Base-by-base conservation (phyloP, 30 jellyfish, hydroid and myxozoan genomes). In the Pelagia noctiluca region DNA sequence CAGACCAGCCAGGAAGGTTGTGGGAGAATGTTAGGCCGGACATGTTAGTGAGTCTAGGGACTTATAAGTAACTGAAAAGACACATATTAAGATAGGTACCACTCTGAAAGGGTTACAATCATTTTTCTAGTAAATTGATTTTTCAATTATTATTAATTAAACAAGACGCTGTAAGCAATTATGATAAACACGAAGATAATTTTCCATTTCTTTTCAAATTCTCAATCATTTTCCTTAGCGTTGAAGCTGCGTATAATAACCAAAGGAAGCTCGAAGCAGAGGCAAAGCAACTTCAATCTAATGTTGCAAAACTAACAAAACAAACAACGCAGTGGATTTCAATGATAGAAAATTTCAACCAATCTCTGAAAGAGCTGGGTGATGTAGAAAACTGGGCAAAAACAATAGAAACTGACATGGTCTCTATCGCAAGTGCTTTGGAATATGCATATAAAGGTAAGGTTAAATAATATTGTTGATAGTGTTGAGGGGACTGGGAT, bases 301-400 rank as follows among this genome's bases (percentile, higher is more conserved):
- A 88, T 50, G 89, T 83, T 25, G 53, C 88, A 21, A 78, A 74
- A 71, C 82, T 93, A 35, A 63, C 96, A 42, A 93, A 93, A 73
- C 98, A 93, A 69, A 87, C 96, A 0, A 85, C 78, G 50, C 93
- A 80, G 46, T 93, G 98, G 98, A 73, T 79, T 24, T 34, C 90
- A 33, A 87, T 93, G 98, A 74, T 93, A 23, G 97, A 87, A 34
- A 70, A 61, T 35, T 93, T 93, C 86, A 83, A 93, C 53, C 96
- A 93, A 31, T 64, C 97, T 24, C 66, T 93, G 28, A 93, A 93
- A 61, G 98, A 93, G 54, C 91, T 93, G 1, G 98, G 98, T 57
- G 98, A 93, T 88, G 97, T 93, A 0, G 98, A 93, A 70, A 93
- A 93, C 60, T 93, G 98, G 98, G 98, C 98, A 87, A 76, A 92